phyloP scores from a whole-genome alignment of 2,113 vertebrate genomes.

The Gobio gobio region DNA sequence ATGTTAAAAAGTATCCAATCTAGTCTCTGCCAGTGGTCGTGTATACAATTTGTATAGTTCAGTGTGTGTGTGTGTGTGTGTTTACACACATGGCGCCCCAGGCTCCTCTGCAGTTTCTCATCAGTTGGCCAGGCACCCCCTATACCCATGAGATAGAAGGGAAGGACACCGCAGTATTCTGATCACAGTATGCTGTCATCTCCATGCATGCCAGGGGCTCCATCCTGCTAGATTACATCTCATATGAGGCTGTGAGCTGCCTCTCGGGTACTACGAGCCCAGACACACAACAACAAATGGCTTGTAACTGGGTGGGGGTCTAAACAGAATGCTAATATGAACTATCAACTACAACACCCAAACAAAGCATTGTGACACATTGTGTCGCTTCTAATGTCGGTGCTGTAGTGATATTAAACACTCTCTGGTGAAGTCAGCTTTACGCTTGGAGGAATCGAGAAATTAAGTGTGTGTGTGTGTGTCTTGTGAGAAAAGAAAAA shows the following conservation, averaged over 20 bases:
- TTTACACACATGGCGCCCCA: background rate
- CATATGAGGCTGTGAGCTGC: slow-evolving; percentile 27
- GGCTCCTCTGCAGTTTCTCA: slow-evolving; percentile 1
- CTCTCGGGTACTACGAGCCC: slow-evolving; percentile 20
- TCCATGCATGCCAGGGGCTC: slow-evolving; percentile 39
- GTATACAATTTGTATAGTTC: background rate
- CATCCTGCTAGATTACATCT: slow-evolving; percentile 29
- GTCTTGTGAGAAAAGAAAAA: background rate
- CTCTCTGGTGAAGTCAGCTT: background rate
- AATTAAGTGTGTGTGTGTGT: background rate
- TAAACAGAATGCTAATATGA: slow-evolving; percentile 33
- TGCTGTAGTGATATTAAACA: background rate
- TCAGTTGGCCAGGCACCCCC: background rate
- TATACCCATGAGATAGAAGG: background rate
- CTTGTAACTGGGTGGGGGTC: slow-evolving; percentile 12
- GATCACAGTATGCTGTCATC: slow-evolving; percentile 27
- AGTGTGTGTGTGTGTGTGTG: background rate
- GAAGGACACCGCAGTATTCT: slow-evolving; percentile 8
- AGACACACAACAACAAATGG: slow-evolving; percentile 34
- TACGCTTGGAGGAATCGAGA: background rate
- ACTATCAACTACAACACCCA: slow-evolving; percentile 15
- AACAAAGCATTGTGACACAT: slow-evolving; percentile 25
- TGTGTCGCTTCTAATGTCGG: background rate
- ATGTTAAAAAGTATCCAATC: background rate
- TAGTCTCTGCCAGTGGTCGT: background rate